Base-by-base conservation (phyloP, 2,797 vertebrate species). In the Orientallactaga sibirica region DNA sequence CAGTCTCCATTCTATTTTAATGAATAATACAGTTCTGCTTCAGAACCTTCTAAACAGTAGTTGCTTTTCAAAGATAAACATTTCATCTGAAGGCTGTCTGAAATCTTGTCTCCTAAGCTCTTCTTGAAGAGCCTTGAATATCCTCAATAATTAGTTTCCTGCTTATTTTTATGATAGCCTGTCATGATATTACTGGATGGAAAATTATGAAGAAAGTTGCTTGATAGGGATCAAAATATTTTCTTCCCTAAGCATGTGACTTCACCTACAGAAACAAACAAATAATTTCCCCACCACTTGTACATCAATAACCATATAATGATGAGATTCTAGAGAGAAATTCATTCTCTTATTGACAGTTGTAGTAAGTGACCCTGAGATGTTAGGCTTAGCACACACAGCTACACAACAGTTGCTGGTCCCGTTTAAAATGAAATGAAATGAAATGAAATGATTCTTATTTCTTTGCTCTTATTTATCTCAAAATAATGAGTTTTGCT, bases 151-250 rank as follows among this genome's bases (percentile, higher is more conserved):
- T 95, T 66, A 92, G 1, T 84, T 92, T 96, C 29, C 66, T 20
- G 78, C 70, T 97, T 95, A 84, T 96, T 95, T 93, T 96, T 2
- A 4, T 61, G 62, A 84, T 93, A 96, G 43, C 90, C 79, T 84
- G 73, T 61, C 96, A 14, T 93, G 88, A 90, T 94, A 66, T 86
- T 87, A 90, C 33, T 83, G 16, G 80, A 61, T 74, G n/a, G 0
- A 91, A 91, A 97, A 73, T 74, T 90, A 76, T 93, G 91, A 97
- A 97, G 87, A 80, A 71, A 93, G 71, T n/a, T 89, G 20, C 70
- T 96, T 86, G 86, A 20, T 55, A 95, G 92, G 52, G 62, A 96
- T 97, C 83, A 97, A 97, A 96, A 93, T 82, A 76, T 61, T 83
- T 95, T 92, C 7, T 91, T 7, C 74, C 93, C 14, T 94, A 84